Evolutionary conservation across 2,888 invertebrate species (phyloP).

Genomic region (Drosophila robusta): DNA sequence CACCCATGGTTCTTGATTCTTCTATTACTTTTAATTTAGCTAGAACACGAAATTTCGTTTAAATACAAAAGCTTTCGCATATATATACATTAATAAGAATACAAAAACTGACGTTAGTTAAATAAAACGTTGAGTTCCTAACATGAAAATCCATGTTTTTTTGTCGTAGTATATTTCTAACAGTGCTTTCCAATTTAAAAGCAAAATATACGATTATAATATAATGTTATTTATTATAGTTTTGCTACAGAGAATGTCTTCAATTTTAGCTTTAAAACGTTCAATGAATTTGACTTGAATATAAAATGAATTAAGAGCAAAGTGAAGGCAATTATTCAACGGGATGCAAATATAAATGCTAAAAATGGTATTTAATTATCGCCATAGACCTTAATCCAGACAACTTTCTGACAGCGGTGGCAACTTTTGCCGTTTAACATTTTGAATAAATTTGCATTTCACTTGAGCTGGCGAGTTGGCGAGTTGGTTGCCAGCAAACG

Average conservation of each 20-base stretch:
- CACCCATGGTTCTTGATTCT: slow-evolving; percentile 34
- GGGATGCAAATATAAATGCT: slow-evolving; percentile 76
- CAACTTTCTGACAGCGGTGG: slow-evolving; percentile 49
- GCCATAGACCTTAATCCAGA: slow-evolving; percentile 59
- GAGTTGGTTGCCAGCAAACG: slow-evolving; percentile 24
- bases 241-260: not conserved
- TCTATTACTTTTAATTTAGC: slow-evolving; percentile 21
- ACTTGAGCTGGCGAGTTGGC: slow-evolving; percentile 55
- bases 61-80: not conserved
- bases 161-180: no score
- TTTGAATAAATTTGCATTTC: slow-evolving; percentile 83
- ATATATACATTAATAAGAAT: not conserved
- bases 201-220: no score
- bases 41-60: slow-evolving; percentile 11
- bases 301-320: slow-evolving; percentile 45
- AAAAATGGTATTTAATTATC: slow-evolving; percentile 79
- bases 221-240: no score
- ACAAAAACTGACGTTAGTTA: not conserved
- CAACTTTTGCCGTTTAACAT: slow-evolving; percentile 60
- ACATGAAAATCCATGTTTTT: not conserved
- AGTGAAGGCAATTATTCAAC: slow-evolving; percentile 74
- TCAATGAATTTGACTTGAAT: slow-evolving; percentile 10
- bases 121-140: not conserved
- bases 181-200: no score
- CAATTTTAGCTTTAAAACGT: slow-evolving; percentile 12